Evolutionary conservation across 2,888 invertebrate species (phyloP), one percentile per base, ranked within the genome.

Genomic region (Druceiella hillmani): DNA sequence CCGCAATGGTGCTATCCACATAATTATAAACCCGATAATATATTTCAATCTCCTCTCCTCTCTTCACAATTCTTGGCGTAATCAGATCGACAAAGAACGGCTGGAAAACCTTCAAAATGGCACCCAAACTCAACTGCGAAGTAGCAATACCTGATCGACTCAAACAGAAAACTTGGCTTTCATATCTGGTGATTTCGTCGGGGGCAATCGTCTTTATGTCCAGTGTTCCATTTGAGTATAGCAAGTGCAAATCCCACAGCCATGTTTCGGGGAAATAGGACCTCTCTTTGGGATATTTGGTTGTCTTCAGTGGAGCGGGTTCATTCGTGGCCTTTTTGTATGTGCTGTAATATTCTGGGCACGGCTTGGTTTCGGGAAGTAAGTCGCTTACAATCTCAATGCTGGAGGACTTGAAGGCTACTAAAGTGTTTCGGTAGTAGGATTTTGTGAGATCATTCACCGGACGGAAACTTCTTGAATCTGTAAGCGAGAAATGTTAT

Each of bases 11-110:
- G 45, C 82, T 75, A 36, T 78, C 75, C 49, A 83, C 63, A 54
- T 86, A 86, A 61, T 86, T 87, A 62, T 81, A 85, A 27, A 86
- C 66, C 1, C 81, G 74, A 11, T 83, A 79, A 43, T 78, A 72
- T 32, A 87, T 59, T 31, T 79, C 73, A 15, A 81, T 60, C 10
- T 69, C 59, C 61, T 87, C 87, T 0, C 79, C 79, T 2, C 81
- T 68, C 38, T 81, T 77, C 1, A 85, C 68, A 1, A 78, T 76
- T 41, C 77, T 77, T 0, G 87, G 84, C 11, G 78, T 61, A 38
- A 78, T 75, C 17, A 83, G 76, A 48, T 86, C 82, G 14, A 85
- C 69, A 61, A 87, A 87, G 60, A 87, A 83, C 4, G 83, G 82
- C 39, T 85, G 81, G 58, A 85, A 85, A 2, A 91, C 88, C 68